Conservation (phyloP, 1,140 invertebrate genomes). For the Eupristina koningsbergeri region DNA sequence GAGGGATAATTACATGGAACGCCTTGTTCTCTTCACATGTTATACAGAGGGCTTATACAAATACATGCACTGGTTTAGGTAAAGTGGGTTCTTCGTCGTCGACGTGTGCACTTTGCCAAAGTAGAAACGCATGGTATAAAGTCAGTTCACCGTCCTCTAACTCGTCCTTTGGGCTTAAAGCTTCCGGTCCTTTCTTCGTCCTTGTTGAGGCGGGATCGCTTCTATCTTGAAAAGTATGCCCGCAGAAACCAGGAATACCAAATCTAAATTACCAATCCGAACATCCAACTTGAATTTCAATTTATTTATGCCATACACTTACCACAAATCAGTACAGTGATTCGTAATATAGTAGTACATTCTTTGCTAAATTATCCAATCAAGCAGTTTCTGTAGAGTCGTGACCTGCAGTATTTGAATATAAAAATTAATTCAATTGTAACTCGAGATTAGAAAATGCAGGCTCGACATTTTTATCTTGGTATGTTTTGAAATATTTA, state of each 20-base stretch:
- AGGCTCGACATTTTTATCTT: too few species aligned
- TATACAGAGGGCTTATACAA: conserved; percentile 12
- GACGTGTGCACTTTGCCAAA: neutral
- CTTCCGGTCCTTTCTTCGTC: conserved; percentile 55
- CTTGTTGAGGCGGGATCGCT: conserved; percentile 42
- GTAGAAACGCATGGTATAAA: neutral
- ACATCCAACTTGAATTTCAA: neutral
- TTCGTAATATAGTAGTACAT: neutral
- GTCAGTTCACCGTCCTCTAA: neutral
- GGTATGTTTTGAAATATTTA: too few species aligned
- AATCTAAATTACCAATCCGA: conserved; percentile 11
- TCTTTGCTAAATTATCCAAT: neutral
- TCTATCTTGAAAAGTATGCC: neutral
- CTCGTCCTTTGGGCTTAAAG: conserved; percentile 59
- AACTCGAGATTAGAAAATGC: too few species aligned
- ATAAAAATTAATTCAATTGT: too few species aligned
- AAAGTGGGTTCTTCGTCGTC: conserved; percentile 16
- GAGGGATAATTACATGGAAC: conserved; percentile 7
- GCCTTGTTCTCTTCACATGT: conserved; percentile 23
- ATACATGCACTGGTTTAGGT: conserved; percentile 8
- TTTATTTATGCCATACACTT: neutral
- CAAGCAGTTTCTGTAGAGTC: too few species aligned
- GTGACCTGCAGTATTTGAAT: too few species aligned
- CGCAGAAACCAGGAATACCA: neutral
- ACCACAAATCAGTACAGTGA: neutral